These are phyloP conservation scores for Psittacus erithacus DNA, from an alignment of 2,113 vertebrate species.

Conservation along the genomic window DNA sequence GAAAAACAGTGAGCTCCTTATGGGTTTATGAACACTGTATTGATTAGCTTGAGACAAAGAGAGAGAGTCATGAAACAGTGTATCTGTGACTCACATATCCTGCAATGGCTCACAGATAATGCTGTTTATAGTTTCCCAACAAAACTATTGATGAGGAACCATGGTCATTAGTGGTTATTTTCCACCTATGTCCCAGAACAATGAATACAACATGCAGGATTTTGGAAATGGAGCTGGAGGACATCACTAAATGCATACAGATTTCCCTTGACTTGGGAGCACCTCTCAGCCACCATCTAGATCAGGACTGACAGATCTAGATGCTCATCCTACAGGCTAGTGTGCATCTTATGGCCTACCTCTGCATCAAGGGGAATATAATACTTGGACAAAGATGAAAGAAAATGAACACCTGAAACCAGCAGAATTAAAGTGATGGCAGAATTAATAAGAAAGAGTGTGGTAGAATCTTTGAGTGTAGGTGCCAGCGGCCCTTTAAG, in stretches of 20 bases:
- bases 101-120: neutral
- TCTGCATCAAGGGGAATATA: neutral
- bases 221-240: neutral
- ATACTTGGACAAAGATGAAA: neutral
- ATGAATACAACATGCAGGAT: neutral
- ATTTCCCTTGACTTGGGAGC: neutral
- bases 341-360: neutral
- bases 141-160: neutral
- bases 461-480: neutral
- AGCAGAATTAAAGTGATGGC: neutral
- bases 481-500: neutral
- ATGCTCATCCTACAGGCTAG: neutral
- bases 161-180: neutral
- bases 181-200: neutral
- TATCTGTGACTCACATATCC: neutral
- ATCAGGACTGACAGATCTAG: neutral
- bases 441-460: neutral
- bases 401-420: neutral
- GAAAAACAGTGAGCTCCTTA: neutral
- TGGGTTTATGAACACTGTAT: neutral
- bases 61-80: neutral
- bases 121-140: neutral
- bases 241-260: neutral
- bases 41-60: neutral
- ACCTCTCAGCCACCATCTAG: neutral